These are phyloP conservation scores for Diprion similis DNA, from an alignment of 1,140 invertebrate genomes.

Conservation along the genomic window DNA sequence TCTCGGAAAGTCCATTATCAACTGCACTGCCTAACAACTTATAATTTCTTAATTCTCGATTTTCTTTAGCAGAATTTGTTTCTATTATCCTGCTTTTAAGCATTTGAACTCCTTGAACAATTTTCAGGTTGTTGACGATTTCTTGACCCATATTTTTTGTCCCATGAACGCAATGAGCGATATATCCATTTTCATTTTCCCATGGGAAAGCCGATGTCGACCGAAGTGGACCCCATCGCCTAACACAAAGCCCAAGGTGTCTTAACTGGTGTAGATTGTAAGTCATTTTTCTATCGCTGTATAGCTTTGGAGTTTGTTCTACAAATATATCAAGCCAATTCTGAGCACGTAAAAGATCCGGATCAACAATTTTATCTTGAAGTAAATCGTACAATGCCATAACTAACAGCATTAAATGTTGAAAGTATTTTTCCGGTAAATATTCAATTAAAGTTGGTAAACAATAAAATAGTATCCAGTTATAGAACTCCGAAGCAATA, in stretches of 20 bases:
- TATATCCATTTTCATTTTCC: slow-evolving; percentile 28
- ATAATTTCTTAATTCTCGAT: neutral
- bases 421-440: slow-evolving; percentile 28
- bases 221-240: slow-evolving; percentile 27
- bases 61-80: neutral
- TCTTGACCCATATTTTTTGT: slow-evolving; percentile 27
- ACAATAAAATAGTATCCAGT: slow-evolving; percentile 31
- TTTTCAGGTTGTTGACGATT: slow-evolving; percentile 17
- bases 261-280: slow-evolving; percentile 31
- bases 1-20: neutral
- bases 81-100: slow-evolving; percentile 1
- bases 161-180: slow-evolving; percentile 27
- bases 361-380: slow-evolving; percentile 21
- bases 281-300: slow-evolving; percentile 25
- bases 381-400: slow-evolving; percentile 22
- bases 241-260: slow-evolving; percentile 23
- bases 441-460: slow-evolving; percentile 19
- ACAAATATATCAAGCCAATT: slow-evolving; percentile 32
- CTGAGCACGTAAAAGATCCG: slow-evolving; percentile 27
- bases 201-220: slow-evolving; percentile 5
- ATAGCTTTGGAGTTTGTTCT: slow-evolving; percentile 26
- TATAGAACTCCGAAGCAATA: slow-evolving; percentile 31
- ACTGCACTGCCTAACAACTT: neutral
- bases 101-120: neutral
- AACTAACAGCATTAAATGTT: slow-evolving; percentile 32